These are phyloP conservation scores for Montipora capricornis DNA, from an alignment of 64 coral and sea anemone genomes.

Conservation along the genomic window DNA sequence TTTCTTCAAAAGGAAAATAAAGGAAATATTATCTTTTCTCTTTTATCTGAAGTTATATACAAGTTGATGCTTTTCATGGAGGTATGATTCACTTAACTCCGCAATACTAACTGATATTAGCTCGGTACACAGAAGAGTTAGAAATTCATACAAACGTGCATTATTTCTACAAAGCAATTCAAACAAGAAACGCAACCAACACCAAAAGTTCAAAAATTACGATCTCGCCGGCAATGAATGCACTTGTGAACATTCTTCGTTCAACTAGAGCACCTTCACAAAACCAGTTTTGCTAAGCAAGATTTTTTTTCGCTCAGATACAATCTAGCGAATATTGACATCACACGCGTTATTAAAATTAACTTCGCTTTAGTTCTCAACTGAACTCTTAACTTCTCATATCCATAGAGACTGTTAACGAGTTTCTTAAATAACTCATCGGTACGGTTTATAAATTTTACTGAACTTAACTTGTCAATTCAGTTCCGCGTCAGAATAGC, in stretches of 20 bases:
- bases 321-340: conserved; percentile 45
- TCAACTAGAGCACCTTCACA: conserved; percentile 2
- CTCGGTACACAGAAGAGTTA: conserved; percentile 72
- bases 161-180: conserved; percentile 76
- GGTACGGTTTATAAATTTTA: conserved; percentile 28
- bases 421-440: conserved; percentile 50
- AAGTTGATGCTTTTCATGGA: conserved; percentile 66
- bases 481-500: background rate
- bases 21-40: conserved; percentile 74
- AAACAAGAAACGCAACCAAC: conserved; percentile 57
- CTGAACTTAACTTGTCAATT: conserved; percentile 24
- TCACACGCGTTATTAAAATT: conserved; percentile 44
- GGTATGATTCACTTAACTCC: conserved; percentile 82
- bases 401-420: background rate
- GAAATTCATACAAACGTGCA: conserved; percentile 87
- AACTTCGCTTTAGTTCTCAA: conserved; percentile 36
- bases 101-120: conserved; percentile 82
- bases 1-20: conserved; percentile 99
- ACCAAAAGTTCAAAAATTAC: conserved; percentile 46
- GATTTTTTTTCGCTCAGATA: conserved; percentile 44
- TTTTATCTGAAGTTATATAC: conserved; percentile 94
- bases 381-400: conserved; percentile 26
- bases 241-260: conserved; percentile 37
- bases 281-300: conserved; percentile 34
- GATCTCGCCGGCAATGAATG: conserved; percentile 44